These are phyloP conservation scores for Drosophila kanekoi DNA, from an alignment of 2,888 invertebrate species.

Conservation along the genomic window DNA sequence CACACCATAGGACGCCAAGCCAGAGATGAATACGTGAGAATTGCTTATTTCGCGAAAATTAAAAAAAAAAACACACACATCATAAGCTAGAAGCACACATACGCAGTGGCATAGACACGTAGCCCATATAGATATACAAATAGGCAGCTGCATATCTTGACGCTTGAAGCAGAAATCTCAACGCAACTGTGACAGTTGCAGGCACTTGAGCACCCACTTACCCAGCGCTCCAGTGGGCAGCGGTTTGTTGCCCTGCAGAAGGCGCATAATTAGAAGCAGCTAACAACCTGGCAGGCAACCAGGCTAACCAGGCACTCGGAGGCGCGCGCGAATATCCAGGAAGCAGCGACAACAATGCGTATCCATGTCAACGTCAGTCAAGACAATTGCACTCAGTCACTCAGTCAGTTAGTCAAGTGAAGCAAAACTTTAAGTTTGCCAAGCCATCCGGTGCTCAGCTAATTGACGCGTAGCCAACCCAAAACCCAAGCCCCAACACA, in stretches of 20 bases:
- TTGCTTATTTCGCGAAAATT: conserved; percentile 77
- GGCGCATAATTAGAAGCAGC: conserved; percentile 70
- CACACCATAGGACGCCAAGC: conserved; percentile 50
- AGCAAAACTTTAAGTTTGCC: conserved; percentile 68
- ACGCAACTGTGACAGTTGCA: conserved; percentile 71
- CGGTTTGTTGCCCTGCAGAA: conserved; percentile 71
- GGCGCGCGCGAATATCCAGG: conserved; percentile 54
- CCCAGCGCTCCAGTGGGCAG: conserved; percentile 26
- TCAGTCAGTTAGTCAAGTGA: conserved; percentile 56
- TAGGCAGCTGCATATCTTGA: conserved; percentile 28
- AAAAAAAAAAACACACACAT: conserved; percentile 76
- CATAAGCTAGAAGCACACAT: conserved; percentile 44
- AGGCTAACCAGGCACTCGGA: conserved; percentile 47
- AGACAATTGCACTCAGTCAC: conserved; percentile 56
- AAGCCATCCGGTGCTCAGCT: conserved; percentile 41
- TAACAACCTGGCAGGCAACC: conserved; percentile 18
- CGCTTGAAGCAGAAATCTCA: conserved; percentile 51
- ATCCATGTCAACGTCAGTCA: conserved; percentile 67
- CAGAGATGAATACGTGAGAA: conserved; percentile 69
- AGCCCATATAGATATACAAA: neutral
- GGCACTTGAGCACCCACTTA: conserved; percentile 58
- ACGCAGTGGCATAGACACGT: neutral
- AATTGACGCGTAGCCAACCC: conserved; percentile 57
- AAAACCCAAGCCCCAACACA: conserved; percentile 4
- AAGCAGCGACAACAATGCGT: conserved; percentile 66